Conservation (phyloP, 2,888 invertebrate genomes). For the Scaptomyza cyrtandrae region DNA sequence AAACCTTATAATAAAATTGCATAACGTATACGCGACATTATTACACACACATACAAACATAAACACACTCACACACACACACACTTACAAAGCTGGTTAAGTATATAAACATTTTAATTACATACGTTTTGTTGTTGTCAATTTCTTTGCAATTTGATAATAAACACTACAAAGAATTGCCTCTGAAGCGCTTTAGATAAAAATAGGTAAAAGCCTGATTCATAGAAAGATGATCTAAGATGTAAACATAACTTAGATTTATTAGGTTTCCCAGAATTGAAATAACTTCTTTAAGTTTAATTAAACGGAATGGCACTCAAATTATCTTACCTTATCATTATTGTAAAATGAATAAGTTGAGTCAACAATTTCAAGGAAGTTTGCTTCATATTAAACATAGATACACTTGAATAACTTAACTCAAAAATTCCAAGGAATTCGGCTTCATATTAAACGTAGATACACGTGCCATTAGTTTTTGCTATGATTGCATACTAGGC, state of each 20-base stretch:
- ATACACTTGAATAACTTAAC: too few species aligned
- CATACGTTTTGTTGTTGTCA: slow-evolving; percentile 9
- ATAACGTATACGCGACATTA: slow-evolving; percentile 32
- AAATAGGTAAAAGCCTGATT: neutral
- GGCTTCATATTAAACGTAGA: too few species aligned
- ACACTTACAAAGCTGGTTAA: neutral
- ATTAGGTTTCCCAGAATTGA: too few species aligned
- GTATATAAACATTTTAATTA: slow-evolving; percentile 21
- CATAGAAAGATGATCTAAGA: too few species aligned
- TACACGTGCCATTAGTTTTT: neutral
- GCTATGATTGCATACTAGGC: slow-evolving; percentile 23
- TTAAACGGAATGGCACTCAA: too few species aligned
- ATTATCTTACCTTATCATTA: too few species aligned
- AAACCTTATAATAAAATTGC: slow-evolving; percentile 9
- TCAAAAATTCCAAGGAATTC: too few species aligned
- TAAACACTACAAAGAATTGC: neutral
- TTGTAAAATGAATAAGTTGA: too few species aligned
- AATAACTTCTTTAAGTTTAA: too few species aligned
- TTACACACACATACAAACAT: neutral
- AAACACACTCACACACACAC: neutral
- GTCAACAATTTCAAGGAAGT: too few species aligned
- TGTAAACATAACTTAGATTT: too few species aligned
- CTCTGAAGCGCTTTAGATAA: neutral
- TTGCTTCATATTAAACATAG: too few species aligned
- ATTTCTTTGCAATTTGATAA: neutral